A percentile compares a stretch with the other conserved stretches of the same genome.
These are phyloP conservation scores for Nipponacmea schrenckii DNA, from an alignment of 2,888 invertebrate genomes.

Conservation along the genomic window DNA sequence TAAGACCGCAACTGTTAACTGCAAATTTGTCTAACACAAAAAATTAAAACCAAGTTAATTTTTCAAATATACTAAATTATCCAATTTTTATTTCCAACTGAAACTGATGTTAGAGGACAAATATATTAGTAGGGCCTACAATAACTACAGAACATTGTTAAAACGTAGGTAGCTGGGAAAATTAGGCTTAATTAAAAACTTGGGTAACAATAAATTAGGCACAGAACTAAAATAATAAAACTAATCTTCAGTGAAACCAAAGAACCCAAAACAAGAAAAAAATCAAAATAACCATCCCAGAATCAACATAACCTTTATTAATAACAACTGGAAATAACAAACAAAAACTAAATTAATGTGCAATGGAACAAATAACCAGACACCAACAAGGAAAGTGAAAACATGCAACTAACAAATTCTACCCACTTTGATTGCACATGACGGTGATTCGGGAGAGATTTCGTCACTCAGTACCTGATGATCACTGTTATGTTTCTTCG, in stretches of 20 bases:
- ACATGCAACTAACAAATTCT: slow-evolving; percentile 4
- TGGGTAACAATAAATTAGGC: too few species aligned
- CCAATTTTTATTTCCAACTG: too few species aligned
- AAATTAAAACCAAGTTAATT: too few species aligned
- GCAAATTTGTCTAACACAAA: too few species aligned
- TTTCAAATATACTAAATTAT: too few species aligned
- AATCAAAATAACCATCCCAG: neutral
- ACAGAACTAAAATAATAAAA: neutral
- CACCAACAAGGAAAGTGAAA: neutral
- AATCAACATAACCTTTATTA: neutral
- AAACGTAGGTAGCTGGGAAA: too few species aligned
- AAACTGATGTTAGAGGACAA: too few species aligned
- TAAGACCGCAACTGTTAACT: too few species aligned
- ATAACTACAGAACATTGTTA: too few species aligned
- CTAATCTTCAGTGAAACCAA: too few species aligned
- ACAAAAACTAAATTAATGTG: neutral
- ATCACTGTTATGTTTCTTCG: slow-evolving; percentile 84
- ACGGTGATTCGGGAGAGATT: slow-evolving; percentile 1
- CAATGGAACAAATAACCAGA: neutral
- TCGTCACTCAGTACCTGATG: slow-evolving; percentile 73
- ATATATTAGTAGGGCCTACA: too few species aligned
- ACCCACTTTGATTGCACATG: slow-evolving; percentile 2
- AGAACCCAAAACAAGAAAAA: neutral
- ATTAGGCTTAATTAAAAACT: too few species aligned
- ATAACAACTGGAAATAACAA: neutral